These are phyloP conservation scores for Dione vanillae DNA, from an alignment of 2,888 invertebrate genomes.

Conservation along the genomic window DNA sequence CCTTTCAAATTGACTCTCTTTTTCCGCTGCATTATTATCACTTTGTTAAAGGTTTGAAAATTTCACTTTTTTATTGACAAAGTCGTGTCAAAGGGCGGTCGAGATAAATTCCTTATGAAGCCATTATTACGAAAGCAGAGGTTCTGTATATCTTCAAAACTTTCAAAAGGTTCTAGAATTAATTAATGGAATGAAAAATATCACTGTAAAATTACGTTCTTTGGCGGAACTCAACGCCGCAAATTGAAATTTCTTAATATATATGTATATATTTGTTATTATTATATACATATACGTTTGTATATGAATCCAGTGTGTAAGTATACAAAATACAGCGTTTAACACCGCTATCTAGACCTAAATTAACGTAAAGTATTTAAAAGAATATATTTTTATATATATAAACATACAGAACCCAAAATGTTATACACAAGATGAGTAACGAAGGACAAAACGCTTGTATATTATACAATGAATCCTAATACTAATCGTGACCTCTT, in stretches of 20 bases:
- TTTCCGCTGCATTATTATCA: neutral
- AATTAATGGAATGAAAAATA: neutral
- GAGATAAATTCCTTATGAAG: neutral
- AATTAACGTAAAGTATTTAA: neutral
- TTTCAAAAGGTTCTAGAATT: too few relatives aligned
- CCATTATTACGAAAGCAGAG: neutral
- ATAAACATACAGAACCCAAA: neutral
- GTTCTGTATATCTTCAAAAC: neutral
- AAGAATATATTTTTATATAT: neutral
- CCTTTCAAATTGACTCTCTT: neutral
- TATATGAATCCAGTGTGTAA: too few relatives aligned
- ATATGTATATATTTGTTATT: too few relatives aligned
- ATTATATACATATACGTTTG: too few relatives aligned
- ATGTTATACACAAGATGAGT: neutral
- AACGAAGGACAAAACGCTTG: neutral
- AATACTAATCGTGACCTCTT: conserved; percentile 28
- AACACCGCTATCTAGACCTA: too few relatives aligned
- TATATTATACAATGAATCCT: conserved; percentile 1
- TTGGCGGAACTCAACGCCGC: neutral
- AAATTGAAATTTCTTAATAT: too few relatives aligned
- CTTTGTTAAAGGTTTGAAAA: neutral
- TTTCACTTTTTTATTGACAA: neutral
- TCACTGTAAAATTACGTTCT: neutral
- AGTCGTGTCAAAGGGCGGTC: neutral
- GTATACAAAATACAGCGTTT: too few relatives aligned